Base-by-base conservation (phyloP, 53 echinoderm and acorn worm genomes). In the Antedon mediterranea region DNA sequence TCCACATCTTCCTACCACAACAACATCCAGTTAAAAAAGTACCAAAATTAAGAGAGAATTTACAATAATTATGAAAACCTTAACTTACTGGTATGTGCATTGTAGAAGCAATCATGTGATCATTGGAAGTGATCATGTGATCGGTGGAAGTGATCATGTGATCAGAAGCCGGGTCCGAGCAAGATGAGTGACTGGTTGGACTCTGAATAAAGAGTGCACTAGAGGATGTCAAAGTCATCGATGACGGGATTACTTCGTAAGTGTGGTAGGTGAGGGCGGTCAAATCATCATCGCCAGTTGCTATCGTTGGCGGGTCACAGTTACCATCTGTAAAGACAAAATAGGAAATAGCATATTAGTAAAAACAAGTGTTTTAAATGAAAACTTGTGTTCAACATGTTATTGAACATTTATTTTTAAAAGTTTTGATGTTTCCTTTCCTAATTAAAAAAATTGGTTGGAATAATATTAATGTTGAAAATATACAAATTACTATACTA, bases 131-230 rank as follows among this genome's bases (percentile, higher is more conserved):
- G 23, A 18, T 26, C 2, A n/a, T 57, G 57, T 57, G 57, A 13
- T 18, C 23, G 9, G 57, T 57, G 20, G 57, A 57, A 57, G 23
- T 26, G 23, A 57, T 57, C 1, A 57, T 57, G 57, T 57, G 57
- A 57, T 57, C 57, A 18, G 57, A 2, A 57, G 57, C 9, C 11
- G 57, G 57, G 23, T 57, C 57, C 2, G 57, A 57, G 23, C 14
- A 8, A 57, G 57, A 57, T 18, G 71, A 76, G 23, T 75, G 76
- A 31, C 71, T 31, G 1, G 77, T 37, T 34, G 82, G 30, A 44
- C 78, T 84, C 3, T 84, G 84, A 26, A 84, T 78, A 74, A 84
- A 71, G 79, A 79, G 76, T 4, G 84, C 74, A 33, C 34, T 73
- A 42, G 78, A 34, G 31, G 82, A 79, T 43, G 84, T 32, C 78